These are phyloP conservation scores for Pungitius pungitius DNA, from an alignment of 2,113 vertebrate genomes.

Conservation along the genomic window DNA sequence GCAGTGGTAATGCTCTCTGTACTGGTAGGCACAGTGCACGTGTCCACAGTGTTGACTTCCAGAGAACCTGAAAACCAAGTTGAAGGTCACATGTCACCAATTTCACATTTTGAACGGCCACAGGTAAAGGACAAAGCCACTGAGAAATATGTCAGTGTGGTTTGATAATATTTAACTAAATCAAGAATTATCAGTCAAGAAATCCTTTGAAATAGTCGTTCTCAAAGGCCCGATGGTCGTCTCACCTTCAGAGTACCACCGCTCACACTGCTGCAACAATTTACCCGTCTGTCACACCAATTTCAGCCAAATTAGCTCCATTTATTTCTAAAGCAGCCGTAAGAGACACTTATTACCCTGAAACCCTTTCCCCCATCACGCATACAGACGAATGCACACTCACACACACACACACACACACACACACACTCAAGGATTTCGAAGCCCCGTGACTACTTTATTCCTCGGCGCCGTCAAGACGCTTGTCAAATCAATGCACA, in stretches of 20 bases:
- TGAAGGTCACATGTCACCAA: slow-evolving; percentile 20
- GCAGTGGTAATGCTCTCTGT: slow-evolving; percentile 98
- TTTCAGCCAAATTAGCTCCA: slow-evolving; percentile 84
- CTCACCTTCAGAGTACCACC: slow-evolving; percentile 66
- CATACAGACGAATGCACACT: slow-evolving; percentile 50
- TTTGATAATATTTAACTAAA: slow-evolving; percentile 37
- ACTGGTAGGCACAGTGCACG: slow-evolving; percentile 98
- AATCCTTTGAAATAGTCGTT: slow-evolving; percentile 50
- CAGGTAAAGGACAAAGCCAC: slow-evolving; percentile 9
- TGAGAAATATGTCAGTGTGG: slow-evolving; percentile 15
- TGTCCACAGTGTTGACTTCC: slow-evolving; percentile 99
- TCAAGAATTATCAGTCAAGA: slow-evolving; percentile 39
- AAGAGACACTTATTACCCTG: slow-evolving; percentile 83
- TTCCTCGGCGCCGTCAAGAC: slow-evolving; percentile 71
- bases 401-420: slow-evolving; percentile 52
- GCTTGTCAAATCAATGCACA: slow-evolving; percentile 76
- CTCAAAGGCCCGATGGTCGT: slow-evolving; percentile 46
- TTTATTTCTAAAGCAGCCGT: slow-evolving; percentile 84
- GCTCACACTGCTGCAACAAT: slow-evolving; percentile 75
- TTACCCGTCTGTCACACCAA: slow-evolving; percentile 83
- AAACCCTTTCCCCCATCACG: slow-evolving; percentile 69
- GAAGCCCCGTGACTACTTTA: slow-evolving; percentile 70
- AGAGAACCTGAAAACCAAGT: slow-evolving; percentile 87
- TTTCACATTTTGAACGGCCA: slow-evolving; percentile 10
- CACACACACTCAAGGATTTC: slow-evolving; percentile 40